Evolutionary conservation across 1,140 invertebrate species (phyloP).

Genomic region (Hyphantria cunea): DNA sequence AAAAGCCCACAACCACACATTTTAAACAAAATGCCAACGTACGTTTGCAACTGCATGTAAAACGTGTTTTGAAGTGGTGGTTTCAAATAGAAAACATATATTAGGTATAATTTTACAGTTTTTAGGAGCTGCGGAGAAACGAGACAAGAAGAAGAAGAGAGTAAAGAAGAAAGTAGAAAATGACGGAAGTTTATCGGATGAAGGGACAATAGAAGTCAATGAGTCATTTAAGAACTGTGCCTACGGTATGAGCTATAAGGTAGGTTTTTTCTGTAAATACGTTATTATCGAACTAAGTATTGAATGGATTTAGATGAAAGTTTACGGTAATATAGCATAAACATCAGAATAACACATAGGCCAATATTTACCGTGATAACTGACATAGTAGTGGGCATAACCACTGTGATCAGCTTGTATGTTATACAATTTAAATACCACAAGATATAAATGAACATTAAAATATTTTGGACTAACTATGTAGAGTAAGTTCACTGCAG

Average conservation of each 20-base stretch:
- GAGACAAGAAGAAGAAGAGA: constrained; percentile 69
- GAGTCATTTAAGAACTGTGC: constrained; percentile 65
- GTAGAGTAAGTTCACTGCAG: too few relatives aligned
- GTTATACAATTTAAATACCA: too few relatives aligned
- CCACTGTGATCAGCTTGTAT: too few relatives aligned
- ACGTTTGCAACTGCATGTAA: constrained; percentile 3
- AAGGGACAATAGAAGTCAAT: constrained; percentile 53
- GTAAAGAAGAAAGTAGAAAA: constrained; percentile 64
- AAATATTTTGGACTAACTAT: too few relatives aligned
- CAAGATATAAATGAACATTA: too few relatives aligned
- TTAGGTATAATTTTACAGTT: constrained; percentile 46
- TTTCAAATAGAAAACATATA: constrained; percentile 1
- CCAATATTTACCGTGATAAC: too few relatives aligned
- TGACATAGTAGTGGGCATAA: too few relatives aligned
- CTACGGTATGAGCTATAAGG: constrained; percentile 69
- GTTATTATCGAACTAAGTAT: too few relatives aligned
- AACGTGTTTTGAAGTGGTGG: not conserved
- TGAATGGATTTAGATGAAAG: too few relatives aligned
- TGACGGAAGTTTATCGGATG: constrained; percentile 72
- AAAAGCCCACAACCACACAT: constrained; percentile 68
- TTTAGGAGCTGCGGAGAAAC: constrained; percentile 68
- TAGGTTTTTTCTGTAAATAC: constrained; percentile 33
- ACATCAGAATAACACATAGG: too few relatives aligned
- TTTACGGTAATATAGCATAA: too few relatives aligned
- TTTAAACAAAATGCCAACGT: constrained; percentile 76